Conservation (phyloP, 2,797 vertebrate species). For the Kryptolebias ocellatus region DNA sequence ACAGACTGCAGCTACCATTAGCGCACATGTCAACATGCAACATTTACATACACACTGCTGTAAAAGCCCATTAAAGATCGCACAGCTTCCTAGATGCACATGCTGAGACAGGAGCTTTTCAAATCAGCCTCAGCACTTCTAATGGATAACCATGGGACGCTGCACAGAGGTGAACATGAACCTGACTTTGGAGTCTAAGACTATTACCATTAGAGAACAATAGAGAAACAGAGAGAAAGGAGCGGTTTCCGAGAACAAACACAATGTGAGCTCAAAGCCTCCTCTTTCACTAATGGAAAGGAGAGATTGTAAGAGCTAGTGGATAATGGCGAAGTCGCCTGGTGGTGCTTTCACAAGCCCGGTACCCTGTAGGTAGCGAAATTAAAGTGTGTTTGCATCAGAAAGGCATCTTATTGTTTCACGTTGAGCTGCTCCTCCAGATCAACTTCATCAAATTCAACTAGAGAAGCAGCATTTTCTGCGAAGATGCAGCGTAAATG, state of each 20-base stretch:
- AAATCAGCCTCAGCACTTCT: conserved; percentile 32
- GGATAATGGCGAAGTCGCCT: conserved; percentile 51
- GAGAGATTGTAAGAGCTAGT: conserved; percentile 33
- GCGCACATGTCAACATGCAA: conserved; percentile 74
- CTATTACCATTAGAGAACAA: conserved; percentile 55
- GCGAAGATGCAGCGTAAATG: no score
- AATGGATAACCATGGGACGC: conserved; percentile 42
- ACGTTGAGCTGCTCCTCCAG: conserved; percentile 13
- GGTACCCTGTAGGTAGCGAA: conserved; percentile 60
- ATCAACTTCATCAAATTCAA: conserved; percentile 18
- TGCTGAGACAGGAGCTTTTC: conserved; percentile 46
- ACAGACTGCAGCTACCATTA: conserved; percentile 61
- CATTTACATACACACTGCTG: conserved; percentile 68
- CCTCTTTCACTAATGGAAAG: conserved; percentile 40
- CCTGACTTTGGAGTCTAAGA: conserved; percentile 57
- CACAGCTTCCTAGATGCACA: conserved; percentile 44
- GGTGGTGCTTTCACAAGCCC: conserved; percentile 64
- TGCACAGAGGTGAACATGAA: conserved; percentile 38
- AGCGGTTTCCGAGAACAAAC: conserved; percentile 49
- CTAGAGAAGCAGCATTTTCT: no score
- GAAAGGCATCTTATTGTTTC: conserved; percentile 60
- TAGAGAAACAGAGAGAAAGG: conserved; percentile 20
- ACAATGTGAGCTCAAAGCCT: conserved; percentile 42
- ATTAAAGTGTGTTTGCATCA: conserved; percentile 69
- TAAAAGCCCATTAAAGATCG: conserved; percentile 70